Evolutionary conservation across 1,140 invertebrate species (phyloP).

Genomic region (Diabrotica undecimpunctata): DNA sequence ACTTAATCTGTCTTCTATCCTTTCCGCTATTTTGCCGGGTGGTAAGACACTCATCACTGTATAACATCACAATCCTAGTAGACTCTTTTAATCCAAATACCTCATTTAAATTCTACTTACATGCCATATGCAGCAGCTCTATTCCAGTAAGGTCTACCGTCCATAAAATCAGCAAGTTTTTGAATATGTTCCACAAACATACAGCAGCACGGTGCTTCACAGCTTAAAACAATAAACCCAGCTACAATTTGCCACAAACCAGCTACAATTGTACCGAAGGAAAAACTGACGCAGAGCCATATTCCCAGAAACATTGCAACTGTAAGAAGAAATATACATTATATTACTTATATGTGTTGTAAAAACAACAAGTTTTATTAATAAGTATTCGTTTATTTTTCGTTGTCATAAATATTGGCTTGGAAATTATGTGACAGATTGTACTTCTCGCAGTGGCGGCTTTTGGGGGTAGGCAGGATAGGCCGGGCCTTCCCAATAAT

Average conservation of each 20-base stretch:
- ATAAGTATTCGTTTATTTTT: no score
- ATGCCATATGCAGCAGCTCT: constrained; percentile 80
- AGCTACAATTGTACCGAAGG: constrained; percentile 61
- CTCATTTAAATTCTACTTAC: constrained; percentile 57
- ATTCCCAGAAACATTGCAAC: constrained; percentile 86
- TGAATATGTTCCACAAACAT: constrained; percentile 91
- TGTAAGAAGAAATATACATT: constrained; percentile 50
- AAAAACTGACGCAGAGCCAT: constrained; percentile 71
- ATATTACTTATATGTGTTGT: not conserved
- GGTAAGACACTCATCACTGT: no score
- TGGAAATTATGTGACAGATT: no score
- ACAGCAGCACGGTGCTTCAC: constrained; percentile 94
- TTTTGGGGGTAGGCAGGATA: no score
- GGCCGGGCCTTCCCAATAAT: no score
- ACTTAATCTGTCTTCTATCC: no score
- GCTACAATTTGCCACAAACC: constrained; percentile 87
- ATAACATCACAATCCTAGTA: no score
- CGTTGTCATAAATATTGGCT: no score
- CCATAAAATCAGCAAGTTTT: constrained; percentile 73
- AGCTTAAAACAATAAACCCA: constrained; percentile 78
- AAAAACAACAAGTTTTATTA: not conserved
- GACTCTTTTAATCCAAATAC: no score
- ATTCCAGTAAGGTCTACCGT: constrained; percentile 83
- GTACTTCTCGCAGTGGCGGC: no score
- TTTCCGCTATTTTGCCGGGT: no score